Evolutionary conservation across 2,888 invertebrate species (phyloP).

Genomic region (Steinernema carpocapsae): DNA sequence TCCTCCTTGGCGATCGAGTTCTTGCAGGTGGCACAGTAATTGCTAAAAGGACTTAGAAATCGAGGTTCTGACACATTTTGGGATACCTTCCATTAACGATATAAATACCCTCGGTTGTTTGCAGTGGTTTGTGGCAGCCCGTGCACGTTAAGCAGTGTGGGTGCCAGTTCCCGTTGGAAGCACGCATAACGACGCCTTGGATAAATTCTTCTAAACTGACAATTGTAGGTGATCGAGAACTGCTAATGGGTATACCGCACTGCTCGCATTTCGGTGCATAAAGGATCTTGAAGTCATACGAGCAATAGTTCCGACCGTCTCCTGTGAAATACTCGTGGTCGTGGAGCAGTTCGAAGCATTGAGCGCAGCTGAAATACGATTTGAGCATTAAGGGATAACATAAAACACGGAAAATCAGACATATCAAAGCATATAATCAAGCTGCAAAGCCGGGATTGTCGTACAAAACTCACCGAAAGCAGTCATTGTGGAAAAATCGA

Average conservation of each 20-base stretch:
- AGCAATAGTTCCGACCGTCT: conserved; percentile 24
- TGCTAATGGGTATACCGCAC: background rate
- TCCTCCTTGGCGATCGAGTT: background rate
- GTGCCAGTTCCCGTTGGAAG: conserved; percentile 23
- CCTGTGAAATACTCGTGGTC: conserved; percentile 2
- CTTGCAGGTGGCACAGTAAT: conserved; percentile 19
- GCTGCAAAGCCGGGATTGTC: background rate
- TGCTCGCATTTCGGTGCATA: conserved; percentile 28
- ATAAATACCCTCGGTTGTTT: conserved; percentile 21
- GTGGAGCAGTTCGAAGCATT: conserved; percentile 28
- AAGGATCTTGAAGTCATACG: conserved; percentile 15
- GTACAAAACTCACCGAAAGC: conserved; percentile 15
- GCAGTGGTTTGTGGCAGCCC: background rate
- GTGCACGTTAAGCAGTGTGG: conserved; percentile 13
- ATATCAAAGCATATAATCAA: background rate
- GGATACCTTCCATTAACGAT: conserved; percentile 28
- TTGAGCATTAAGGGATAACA: background rate
- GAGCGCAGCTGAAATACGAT: background rate
- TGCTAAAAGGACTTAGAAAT: background rate
- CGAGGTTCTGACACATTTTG: background rate
- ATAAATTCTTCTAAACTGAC: conserved; percentile 10
- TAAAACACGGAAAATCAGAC: background rate
- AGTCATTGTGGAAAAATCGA: conserved; percentile 28
- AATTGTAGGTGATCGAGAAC: background rate
- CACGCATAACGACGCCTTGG: conserved; percentile 7